Evolutionary conservation across 1,140 invertebrate species (phyloP).

Genomic region (Mylabris phalerata): DNA sequence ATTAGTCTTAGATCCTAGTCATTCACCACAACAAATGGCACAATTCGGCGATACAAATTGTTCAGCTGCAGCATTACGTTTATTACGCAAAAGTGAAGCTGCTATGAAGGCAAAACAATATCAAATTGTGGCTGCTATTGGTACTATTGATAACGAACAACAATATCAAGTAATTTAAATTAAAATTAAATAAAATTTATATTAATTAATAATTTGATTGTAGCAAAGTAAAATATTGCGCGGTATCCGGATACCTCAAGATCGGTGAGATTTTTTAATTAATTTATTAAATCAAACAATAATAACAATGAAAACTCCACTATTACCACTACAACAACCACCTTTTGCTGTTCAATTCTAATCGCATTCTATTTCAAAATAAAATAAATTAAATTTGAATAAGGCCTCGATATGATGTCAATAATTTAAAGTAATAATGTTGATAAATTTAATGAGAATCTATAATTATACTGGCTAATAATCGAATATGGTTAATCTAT

Average conservation of each 20-base stretch:
- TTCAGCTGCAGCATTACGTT: constrained; percentile 56
- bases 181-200: constrained; percentile 14
- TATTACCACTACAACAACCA: no score
- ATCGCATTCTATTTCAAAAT: no score
- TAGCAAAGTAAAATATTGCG: constrained; percentile 66
- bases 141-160: constrained; percentile 63
- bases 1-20: constrained; percentile 81
- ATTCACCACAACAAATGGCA: constrained; percentile 69
- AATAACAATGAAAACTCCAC: no score
- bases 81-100: constrained; percentile 64
- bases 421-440: no score
- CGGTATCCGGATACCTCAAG: constrained; percentile 60
- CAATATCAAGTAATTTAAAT: constrained; percentile 61
- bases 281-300: no score
- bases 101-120: constrained; percentile 79
- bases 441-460: no score
- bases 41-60: constrained; percentile 52
- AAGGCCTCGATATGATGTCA: no score
- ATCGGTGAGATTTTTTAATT: constrained; percentile 46
- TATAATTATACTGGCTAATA: no score
- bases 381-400: no score
- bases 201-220: constrained; percentile 33
- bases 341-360: no score
- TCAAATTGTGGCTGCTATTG: constrained; percentile 74
- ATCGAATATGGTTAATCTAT: no score